Evolutionary conservation across 2,113 vertebrate species (phyloP), one percentile per base, ranked within the genome.

Genomic region (Alaudala cheleensis): DNA sequence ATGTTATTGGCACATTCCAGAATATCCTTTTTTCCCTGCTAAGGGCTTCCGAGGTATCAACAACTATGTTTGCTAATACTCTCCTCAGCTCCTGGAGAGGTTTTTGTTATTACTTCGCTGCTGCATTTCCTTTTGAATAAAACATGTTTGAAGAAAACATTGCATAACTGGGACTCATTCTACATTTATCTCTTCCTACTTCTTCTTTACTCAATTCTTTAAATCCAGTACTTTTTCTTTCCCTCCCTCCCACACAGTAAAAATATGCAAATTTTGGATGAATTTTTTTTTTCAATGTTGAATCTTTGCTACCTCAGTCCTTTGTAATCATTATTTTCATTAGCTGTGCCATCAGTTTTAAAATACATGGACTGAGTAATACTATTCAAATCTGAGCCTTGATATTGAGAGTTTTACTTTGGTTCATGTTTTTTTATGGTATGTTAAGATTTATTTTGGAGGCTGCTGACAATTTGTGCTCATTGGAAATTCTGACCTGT

Each of bases 401-500:
- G 33, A 6, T 71, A 57, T 16, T 19, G 19, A 66, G 29, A 66
- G 22, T 65, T 69, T 73, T 62, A 14, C 2, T 54, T 78, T 51
- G 9, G 2, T 34, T 33, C 33, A 26, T 0, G 0, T 7, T 54
- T 67, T 62, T 44, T 70, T 47, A 44, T 58, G 22, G 3, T 4
- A 11, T 14, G 3, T 42, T 39, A 77, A 34, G 10, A 19, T 28
- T 51, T 62, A 15, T 20, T 71, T 71, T 0, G 0, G 4, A 51
- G 11, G 34, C 16, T 66, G 13, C 16, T 11, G 34, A 14, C 57
- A 44, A 42, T 49, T 42, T 31, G 11, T 33, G 8, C 12, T 49
- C 20, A 16, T 72, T 62, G 53, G 18, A 72, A 83, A 71, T 56
- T 74, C 29, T 66, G 58, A 71, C 26, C 23, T 61, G 4, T 31